A percentile compares a stretch with the other conserved stretches of the same genome.
These are phyloP conservation scores for Fringilla coelebs DNA, from an alignment of 2,797 vertebrate genomes.

Conservation along the genomic window DNA sequence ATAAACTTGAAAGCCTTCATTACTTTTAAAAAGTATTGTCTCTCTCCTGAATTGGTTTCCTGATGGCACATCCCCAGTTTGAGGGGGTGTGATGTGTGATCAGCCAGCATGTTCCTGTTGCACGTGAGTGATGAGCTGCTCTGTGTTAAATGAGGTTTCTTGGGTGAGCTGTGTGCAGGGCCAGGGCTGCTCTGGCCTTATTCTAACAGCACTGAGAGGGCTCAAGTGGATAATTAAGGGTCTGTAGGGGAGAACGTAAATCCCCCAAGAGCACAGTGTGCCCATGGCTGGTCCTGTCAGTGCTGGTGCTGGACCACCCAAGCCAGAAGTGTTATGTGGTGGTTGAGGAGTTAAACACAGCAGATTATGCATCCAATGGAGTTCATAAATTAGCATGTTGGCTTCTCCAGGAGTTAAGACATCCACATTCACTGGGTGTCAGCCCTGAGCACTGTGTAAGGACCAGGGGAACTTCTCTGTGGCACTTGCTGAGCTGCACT, in stretches of 20 bases:
- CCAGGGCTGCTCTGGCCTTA: not conserved
- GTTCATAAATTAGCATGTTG: not conserved
- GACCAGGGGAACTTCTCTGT: no score
- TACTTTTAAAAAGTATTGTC: not conserved
- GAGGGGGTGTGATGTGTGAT: not conserved
- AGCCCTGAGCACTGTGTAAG: not conserved
- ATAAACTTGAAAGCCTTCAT: constrained; percentile 3
- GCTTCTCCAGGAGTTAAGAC: not conserved
- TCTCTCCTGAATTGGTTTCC: not conserved
- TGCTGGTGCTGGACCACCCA: not conserved
- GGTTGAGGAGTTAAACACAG: not conserved
- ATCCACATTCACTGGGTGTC: not conserved
- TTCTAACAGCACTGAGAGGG: accelerated
- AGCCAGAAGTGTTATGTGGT: not conserved
- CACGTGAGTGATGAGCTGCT: accelerated
- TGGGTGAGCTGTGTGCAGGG: not conserved
- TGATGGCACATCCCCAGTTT: not conserved
- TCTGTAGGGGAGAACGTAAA: accelerated
- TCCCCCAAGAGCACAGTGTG: not conserved
- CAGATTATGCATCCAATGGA: not conserved
- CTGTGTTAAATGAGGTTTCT: not conserved
- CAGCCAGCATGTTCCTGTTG: accelerated
- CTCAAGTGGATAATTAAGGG: not conserved
- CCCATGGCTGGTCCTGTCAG: not conserved
- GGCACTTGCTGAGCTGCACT: accelerated